Evolutionary conservation across 2,888 invertebrate genomes (phyloP), one percentile per base, ranked within the genome.

Genomic region (Catocala fraxini): DNA sequence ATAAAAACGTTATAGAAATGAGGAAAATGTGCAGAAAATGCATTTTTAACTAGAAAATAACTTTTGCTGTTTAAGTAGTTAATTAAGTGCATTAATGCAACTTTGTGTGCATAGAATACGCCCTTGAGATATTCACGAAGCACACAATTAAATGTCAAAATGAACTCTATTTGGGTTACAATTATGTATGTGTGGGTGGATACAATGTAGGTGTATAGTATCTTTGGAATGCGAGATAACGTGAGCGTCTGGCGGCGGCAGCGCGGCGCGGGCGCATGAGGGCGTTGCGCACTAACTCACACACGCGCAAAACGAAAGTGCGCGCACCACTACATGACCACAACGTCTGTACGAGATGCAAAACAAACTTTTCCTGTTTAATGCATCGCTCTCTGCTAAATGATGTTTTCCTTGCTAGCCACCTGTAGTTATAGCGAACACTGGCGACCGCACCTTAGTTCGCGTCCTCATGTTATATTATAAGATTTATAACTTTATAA

Each of bases 291-390:
- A 69, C 63, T 56, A 65, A 80, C 81, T 51, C 81, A 80, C 80
- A 82, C 80, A 70, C 48, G 52, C 65, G 64, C 63, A 65, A 77
- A 76, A 74, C 56, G 79, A 80, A 80, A 79, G 80, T 81, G 70
- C 74, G 70, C 74, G 59, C 75, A 68, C 45, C 13, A 69, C 69
- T 66, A 79, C 70, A 69, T 46, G 35, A 48, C 61, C 62, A 51
- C 52, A 51, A 35, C 61, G 58, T 65, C 59, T 63, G 60, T 71
- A 69, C 59, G 35, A 58, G 57, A 72, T 70, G 71, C 78, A 77
- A 80, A 78, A 77, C 75, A 73, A 77, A 77, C 75, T 80, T 80
- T 80, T 80, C 80, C 77, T 78, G 76, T 71, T 70, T 70, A 71
- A 65, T 70, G 68, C 75, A 75, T 71, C 67, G 72, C 65, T 69